Evolutionary conservation across 2,113 vertebrate genomes (phyloP).

Genomic region (Paralichthys olivaceus): DNA sequence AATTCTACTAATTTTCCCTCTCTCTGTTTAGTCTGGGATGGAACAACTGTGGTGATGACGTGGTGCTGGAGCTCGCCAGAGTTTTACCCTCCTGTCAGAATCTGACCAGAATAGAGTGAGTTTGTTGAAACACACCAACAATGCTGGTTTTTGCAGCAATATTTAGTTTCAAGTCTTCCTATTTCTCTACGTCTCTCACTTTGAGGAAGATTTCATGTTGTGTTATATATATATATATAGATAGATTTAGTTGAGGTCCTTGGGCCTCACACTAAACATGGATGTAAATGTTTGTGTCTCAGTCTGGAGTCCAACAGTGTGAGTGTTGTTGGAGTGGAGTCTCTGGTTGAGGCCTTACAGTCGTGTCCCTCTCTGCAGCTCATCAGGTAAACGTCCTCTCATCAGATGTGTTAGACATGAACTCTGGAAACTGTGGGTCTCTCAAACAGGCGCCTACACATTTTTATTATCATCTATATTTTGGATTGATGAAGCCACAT

Average conservation of each 20-base stretch:
- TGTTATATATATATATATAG: no score
- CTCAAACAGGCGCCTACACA: no score
- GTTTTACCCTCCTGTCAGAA: conserved; percentile 81
- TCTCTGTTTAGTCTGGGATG: conserved; percentile 85
- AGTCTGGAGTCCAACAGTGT: conserved; percentile 91
- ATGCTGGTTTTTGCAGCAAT: no score
- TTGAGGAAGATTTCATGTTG: not conserved
- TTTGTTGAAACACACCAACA: conserved; percentile 32
- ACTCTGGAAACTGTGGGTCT: not conserved
- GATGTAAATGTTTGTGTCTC: conserved; percentile 24
- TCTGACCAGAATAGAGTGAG: conserved; percentile 88
- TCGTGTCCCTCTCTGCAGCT: conserved; percentile 78
- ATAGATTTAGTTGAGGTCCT: no score
- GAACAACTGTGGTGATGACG: conserved; percentile 87
- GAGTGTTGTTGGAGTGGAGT: conserved; percentile 77
- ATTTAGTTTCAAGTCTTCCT: not conserved
- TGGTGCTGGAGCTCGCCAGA: conserved; percentile 78
- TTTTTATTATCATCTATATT: no score
- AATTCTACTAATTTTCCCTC: not conserved
- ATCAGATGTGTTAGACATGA: not conserved
- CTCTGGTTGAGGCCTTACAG: conserved; percentile 77
- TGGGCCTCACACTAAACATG: no score
- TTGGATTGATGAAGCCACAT: no score
- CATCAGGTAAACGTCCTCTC: conserved; percentile 82
- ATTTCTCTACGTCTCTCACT: not conserved